Evolutionary conservation across 2,113 vertebrate species (phyloP), one percentile per base, ranked within the genome.

Genomic region (Nymphicus hollandicus): DNA sequence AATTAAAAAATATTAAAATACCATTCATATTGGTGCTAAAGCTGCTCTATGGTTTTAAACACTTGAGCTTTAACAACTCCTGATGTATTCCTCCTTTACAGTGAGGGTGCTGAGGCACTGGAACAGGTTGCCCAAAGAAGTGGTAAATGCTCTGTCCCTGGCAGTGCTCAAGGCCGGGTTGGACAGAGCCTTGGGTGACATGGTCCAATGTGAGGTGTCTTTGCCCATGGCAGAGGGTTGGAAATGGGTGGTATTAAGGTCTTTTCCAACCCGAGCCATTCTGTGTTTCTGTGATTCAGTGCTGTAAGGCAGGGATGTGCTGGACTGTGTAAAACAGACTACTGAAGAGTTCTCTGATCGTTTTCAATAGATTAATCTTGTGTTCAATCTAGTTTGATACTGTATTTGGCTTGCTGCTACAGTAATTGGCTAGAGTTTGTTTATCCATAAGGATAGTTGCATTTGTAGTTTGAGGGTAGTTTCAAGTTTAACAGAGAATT

Each of bases 231-330:
- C 33, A 58, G 13, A 33, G 33, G 3, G 13, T 58, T 58, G 33
- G 22, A 58, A 35, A 33, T 58, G 56, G 22, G 16, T 58, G 56
- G 16, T 24, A 22, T 35, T 35, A 23, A 58, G 56, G 22, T 58
- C 56, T 13, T 58, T 58, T 58, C 56, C 22, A 58, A 24, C 33
- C 13, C 6, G 3, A 58, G 24, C 56, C 33, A 24, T 35, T 35
- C 13, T 35, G 3, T 10, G 33, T 35, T 58, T 63, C 39, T 15
- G 20, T 24, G 56, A 58, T 58, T 66, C 44, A 47, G 49, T 53
- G 55, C 76, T 1, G 1, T 39, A 35, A 20, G 13, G 13, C 6
- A 70, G 52, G 53, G 78, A n/a, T 28, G 11, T 0, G 0, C 10
- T 53, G 23, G 19, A 7, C 4, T 49, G 49, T 29, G 17, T 74